Base-by-base conservation (phyloP, 2,113 vertebrate species). In the Pygoscelis antarcticus region DNA sequence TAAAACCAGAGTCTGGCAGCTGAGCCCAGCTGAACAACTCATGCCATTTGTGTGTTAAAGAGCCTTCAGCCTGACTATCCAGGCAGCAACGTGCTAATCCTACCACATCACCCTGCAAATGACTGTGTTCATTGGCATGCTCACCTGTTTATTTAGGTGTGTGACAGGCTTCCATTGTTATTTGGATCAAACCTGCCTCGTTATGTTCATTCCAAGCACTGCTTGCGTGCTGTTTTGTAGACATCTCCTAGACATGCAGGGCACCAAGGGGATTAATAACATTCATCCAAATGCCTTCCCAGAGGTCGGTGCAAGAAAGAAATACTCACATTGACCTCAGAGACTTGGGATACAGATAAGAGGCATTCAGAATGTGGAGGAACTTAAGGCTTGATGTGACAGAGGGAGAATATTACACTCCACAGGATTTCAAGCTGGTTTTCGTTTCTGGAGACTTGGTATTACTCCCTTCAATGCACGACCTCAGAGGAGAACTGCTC, bases 81-180 rank as follows among this genome's bases (percentile, higher is more conserved):
- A 78, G 51, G 75, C 90, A 96, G 83, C 83, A 81, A 55, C 23
- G 21, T 46, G 94, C 94, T 83, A 83, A 42, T 93, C 82, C 80
- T 79, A 68, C 87, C 77, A 60, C 95, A 97, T 87, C 72, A 91
- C 51, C 81, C 87, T 91, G 71, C 83, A 96, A 94, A 94, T 4
- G 36, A 87, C 96, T 96, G 96, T 97, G 95, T 97, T 97, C 9
- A 0, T 97, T 98, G 98, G 97, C 98, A 69, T 27, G 22, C 52
- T 92, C 8, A 10, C 40, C 47, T 98, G 96, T 98, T 98, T 98
- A 96, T 97, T 98, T 98, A 98, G 97, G 97, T 98, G 97, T 86
- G 94, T 96, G 95, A 97, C 87, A 86, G 71, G 89, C 97, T 96
- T 98, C 95, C 58, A 13, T 96, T 96, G 96, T 96, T 98, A 95